These are phyloP conservation scores for Plemyria rubiginata DNA, from an alignment of 2,888 invertebrate genomes.

Conservation along the genomic window DNA sequence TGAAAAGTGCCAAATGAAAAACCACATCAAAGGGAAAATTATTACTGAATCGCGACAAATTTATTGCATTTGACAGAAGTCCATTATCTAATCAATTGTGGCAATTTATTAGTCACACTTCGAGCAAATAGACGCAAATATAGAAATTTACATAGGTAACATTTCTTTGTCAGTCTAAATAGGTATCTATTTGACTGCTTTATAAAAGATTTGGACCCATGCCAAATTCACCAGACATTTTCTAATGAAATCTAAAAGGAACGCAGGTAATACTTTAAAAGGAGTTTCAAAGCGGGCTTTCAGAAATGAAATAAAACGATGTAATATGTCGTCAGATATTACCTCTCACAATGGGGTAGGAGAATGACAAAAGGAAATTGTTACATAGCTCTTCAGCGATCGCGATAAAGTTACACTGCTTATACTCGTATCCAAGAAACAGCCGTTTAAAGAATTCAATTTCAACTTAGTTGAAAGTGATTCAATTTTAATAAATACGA, in stretches of 20 bases:
- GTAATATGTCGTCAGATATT: slow-evolving; percentile 70
- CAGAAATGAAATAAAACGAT: slow-evolving; percentile 77
- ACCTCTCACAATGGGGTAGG: slow-evolving; percentile 68
- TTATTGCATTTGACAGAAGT: slow-evolving; percentile 40
- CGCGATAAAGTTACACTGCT: slow-evolving; percentile 71
- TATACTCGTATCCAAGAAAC: slow-evolving; percentile 41
- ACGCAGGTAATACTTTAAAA: slow-evolving; percentile 62
- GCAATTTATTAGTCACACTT: not conserved
- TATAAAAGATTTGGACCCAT: slow-evolving; percentile 33
- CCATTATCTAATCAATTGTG: slow-evolving; percentile 13
- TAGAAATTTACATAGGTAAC: not conserved
- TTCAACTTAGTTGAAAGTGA: slow-evolving; percentile 39
- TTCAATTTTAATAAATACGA: slow-evolving; percentile 29
- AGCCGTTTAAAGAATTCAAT: slow-evolving; percentile 29
- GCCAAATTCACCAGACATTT: slow-evolving; percentile 49
- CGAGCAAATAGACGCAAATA: not conserved
- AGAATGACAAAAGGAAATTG: slow-evolving; percentile 68
- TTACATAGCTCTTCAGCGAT: slow-evolving; percentile 64
- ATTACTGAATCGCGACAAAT: slow-evolving; percentile 43
- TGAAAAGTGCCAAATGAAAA: slow-evolving; percentile 70
- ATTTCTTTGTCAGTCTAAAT: not conserved
- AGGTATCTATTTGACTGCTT: not conserved
- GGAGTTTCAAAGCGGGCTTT: slow-evolving; percentile 67
- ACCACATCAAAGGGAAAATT: slow-evolving; percentile 59
- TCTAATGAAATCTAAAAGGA: slow-evolving; percentile 60